Evolutionary conservation across 2,113 vertebrate genomes (phyloP), one percentile per base, ranked within the genome.

Genomic region (Caretta caretta): DNA sequence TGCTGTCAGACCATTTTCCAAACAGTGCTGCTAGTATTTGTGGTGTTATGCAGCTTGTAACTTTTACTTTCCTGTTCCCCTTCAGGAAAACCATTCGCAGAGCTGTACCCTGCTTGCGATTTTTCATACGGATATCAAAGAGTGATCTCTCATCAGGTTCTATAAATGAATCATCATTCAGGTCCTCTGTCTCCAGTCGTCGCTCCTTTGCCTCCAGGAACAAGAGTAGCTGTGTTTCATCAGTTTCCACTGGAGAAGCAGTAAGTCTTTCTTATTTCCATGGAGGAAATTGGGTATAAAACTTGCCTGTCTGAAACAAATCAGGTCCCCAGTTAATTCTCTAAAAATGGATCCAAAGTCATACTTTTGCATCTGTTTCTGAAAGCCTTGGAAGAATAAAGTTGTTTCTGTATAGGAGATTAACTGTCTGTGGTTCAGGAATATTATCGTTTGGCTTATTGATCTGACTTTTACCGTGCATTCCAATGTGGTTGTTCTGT

Each of bases 71-170:
- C 38, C 13, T 1, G 0, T 76, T 94, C 93, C 93, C n/a, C 78
- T 93, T 86, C 76, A 98, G 98, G 90, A 97, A 97, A 96, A 98
- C 97, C 27, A 98, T 98, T 93, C 96, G 96, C 80, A 97, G 49
- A 92, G 87, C 94, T 90, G 96, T 98, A 88, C 98, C 98, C 5
- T 98, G 98, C 91, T 89, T 98, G 93, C 95, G 97, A 78, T 98
- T 96, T 90, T 88, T 98, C 29, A 98, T 98, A 91, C 88, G 95
- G 86, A 48, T 97, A 92, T 97, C 97, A 0, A 96, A 97, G 92
- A 98, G 97, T 0, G 98, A 98, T 80, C 93, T 97, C 38, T 86
- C 97, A 59, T 97, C 97, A 86, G 95, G 94, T 25, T 96, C 97
- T 75, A 93, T 96, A 86, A 98, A 94, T 59, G 97, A 98, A 8